Base-by-base conservation (phyloP, 2,797 vertebrate species). In the Siniperca obscura region DNA sequence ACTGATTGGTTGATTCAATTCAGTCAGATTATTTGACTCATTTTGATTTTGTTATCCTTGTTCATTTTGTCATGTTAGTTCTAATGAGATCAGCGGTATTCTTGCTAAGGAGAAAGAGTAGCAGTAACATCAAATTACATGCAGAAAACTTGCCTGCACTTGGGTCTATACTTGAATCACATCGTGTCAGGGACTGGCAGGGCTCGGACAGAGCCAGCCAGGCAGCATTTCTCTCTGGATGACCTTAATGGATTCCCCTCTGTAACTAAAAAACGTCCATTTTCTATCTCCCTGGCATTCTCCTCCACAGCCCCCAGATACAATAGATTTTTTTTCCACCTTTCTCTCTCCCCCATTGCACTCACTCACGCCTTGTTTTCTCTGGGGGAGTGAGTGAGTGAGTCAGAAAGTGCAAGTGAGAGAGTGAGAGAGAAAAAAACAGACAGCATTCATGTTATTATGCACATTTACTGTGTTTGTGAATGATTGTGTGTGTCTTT, bases 211-310 rank as follows among this genome's bases (percentile, higher is more conserved):
- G 56, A 73, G 65, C 19, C 74, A 44, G 53, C 65, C 72, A 74
- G 69, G 46, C 76, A 76, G 70, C 69, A 53, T 80, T 55, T 80
- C 78, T 81, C 82, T 80, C 44, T 42, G 44, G 81, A 75, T 86
- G 88, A 89, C 87, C 86, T 81, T 91, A 93, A 93, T 92, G 89
- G 93, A 91, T 93, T 93, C 71, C 74, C 65, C 78, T 82, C 78
- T 73, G 55, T 72, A 75, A 74, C 90, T 83, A 85, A 30, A 64
- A 69, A 91, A 85, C 71, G 74, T 87, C 88, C 61, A 89, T 88
- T 87, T 85, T 82, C 81, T 81, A 25, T 77, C 88, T 86, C 60
- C 50, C 48, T 77, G 73, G 70, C 74, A 81, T 88, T 86, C 70
- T 85, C 64, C 38, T 77, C 27, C 57, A 46, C 66, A 69, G 42